These are phyloP conservation scores for Chrysogorgia sp. DNA, from an alignment of 92 coral and sea anemone genomes.

Conservation along the genomic window DNA sequence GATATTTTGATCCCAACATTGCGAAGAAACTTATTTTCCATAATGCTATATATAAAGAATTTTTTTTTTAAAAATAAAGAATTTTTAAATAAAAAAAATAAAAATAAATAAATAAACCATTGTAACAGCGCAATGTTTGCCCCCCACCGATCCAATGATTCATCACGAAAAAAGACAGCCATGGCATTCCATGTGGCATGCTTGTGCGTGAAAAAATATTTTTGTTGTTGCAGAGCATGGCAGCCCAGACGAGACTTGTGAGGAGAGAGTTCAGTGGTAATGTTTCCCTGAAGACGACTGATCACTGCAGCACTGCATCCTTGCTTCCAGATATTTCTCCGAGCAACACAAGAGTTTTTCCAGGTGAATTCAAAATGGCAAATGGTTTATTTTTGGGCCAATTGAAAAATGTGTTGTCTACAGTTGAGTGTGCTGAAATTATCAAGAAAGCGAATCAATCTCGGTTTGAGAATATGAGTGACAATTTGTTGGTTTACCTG, in stretches of 20 bases:
- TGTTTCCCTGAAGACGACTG: conserved; percentile 31
- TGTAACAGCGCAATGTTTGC: too few species aligned
- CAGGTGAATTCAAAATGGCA: neutral
- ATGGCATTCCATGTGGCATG: too few species aligned
- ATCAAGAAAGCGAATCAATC: conserved; percentile 18
- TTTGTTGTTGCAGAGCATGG: too few species aligned
- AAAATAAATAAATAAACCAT: too few species aligned
- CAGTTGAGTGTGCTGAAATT: conserved; percentile 21
- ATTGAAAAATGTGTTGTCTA: conserved; percentile 13
- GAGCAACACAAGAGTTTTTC: neutral
- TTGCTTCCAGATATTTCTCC: conserved; percentile 17
- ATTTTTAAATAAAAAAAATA: too few species aligned
- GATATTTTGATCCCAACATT: too few species aligned
- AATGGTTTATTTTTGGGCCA: conserved; percentile 16
- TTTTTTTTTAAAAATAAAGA: too few species aligned
- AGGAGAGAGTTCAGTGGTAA: conserved; percentile 23
- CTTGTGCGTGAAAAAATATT: too few species aligned
- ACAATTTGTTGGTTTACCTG: conserved; percentile 22
- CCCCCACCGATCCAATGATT: too few species aligned
- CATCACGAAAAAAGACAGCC: too few species aligned
- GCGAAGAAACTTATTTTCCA: too few species aligned
- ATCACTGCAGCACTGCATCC: conserved; percentile 24
- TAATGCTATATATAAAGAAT: too few species aligned
- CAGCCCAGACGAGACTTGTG: conserved; percentile 11
- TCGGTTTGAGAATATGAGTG: conserved; percentile 30